Evolutionary conservation across 92 coral and sea anemone species (phyloP).

Genomic region (Epizoanthus rinbou): DNA sequence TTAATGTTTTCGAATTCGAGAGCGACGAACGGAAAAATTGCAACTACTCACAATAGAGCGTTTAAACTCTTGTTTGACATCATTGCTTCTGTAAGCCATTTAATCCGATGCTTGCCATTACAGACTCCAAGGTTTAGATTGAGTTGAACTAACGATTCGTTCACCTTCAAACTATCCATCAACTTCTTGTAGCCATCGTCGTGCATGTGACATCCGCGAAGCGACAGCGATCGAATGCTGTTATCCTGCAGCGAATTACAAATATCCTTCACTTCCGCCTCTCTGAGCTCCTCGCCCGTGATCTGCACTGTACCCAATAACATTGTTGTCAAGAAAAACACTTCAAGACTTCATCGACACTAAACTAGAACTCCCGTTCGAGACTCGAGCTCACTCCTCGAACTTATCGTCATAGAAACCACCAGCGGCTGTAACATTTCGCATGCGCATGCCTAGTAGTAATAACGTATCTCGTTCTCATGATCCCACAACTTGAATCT

Average conservation of each 20-base stretch:
- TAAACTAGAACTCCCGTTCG: neutral
- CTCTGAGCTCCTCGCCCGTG: slow-evolving; percentile 87
- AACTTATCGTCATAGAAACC: slow-evolving; percentile 14
- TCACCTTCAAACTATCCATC: slow-evolving; percentile 83
- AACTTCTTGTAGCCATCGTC: slow-evolving; percentile 84
- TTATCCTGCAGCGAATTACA: slow-evolving; percentile 88
- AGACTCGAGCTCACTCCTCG: neutral
- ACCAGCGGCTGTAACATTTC: neutral
- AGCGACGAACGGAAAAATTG: neutral
- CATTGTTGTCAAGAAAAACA: slow-evolving; percentile 21
- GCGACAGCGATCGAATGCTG: slow-evolving; percentile 90
- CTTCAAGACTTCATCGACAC: neutral
- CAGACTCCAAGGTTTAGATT: slow-evolving; percentile 94
- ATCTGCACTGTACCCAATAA: slow-evolving; percentile 93
- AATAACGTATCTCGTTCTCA: too few species aligned
- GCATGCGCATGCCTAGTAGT: slow-evolving; percentile 4
- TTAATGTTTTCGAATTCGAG: too few species aligned
- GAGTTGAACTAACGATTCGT: slow-evolving; percentile 87
- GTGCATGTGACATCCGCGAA: slow-evolving; percentile 84
- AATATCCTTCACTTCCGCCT: slow-evolving; percentile 84
- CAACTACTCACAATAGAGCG: slow-evolving; percentile 82
- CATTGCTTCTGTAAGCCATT: slow-evolving; percentile 91
- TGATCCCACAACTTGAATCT: too few species aligned
- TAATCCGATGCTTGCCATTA: slow-evolving; percentile 87
- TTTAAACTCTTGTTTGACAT: slow-evolving; percentile 76